phyloP scores from a whole-genome alignment of 1,140 invertebrate genomes.

The Andrena cerasifolii region DNA sequence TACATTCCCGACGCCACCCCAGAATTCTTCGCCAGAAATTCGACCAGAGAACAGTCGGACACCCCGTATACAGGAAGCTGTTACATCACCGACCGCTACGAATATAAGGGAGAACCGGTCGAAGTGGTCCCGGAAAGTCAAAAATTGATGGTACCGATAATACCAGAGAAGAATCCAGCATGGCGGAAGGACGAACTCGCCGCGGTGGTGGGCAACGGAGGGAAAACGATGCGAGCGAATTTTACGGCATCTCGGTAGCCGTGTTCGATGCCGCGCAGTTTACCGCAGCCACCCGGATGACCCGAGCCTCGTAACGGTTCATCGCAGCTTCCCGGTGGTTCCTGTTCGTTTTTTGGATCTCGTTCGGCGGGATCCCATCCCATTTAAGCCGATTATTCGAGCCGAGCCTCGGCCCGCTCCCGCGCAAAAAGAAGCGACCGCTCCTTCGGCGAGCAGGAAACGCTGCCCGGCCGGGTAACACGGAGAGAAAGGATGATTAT shows the following conservation, averaged over 20 bases:
- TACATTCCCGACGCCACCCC: too few relatives aligned
- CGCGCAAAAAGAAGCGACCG: background rate
- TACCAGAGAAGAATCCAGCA: constrained; percentile 26
- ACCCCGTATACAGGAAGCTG: too few relatives aligned
- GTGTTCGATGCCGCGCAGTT: constrained; percentile 44
- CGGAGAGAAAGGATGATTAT: background rate
- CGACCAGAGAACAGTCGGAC: too few relatives aligned
- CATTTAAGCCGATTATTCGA: constrained; percentile 64
- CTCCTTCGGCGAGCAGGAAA: background rate
- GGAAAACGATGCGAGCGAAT: constrained; percentile 26
- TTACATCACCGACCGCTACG: too few relatives aligned
- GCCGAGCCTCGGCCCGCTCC: background rate
- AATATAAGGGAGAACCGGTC: too few relatives aligned
- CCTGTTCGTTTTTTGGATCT: constrained; percentile 54
- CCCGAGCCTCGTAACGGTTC: constrained; percentile 61
- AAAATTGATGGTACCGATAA: constrained; percentile 23
- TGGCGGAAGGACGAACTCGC: too few relatives aligned
- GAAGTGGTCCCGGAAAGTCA: constrained; percentile 2
- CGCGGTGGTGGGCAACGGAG: too few relatives aligned
- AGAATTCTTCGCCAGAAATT: too few relatives aligned
- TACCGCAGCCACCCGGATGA: constrained; percentile 53
- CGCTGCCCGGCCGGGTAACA: background rate
- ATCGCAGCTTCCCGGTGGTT: constrained; percentile 52
- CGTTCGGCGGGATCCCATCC: constrained; percentile 32
- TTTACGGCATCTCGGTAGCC: constrained; percentile 51